phyloP scores from a whole-genome alignment of 2,797 vertebrate species.

The Coreius guichenoti region DNA sequence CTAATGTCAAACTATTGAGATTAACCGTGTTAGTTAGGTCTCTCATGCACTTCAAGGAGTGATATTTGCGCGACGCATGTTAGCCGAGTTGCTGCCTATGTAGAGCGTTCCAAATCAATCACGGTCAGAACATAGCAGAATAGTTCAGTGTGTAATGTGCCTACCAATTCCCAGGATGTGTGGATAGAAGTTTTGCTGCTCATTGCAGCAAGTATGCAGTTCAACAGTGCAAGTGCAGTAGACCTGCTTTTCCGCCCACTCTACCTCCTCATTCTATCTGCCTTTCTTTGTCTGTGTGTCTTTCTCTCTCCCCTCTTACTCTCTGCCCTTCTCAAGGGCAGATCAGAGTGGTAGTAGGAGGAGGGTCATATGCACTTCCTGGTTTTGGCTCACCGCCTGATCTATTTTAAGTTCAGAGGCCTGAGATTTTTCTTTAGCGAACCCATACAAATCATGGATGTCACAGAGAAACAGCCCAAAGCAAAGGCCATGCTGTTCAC shows the following conservation, averaged over 20 bases:
- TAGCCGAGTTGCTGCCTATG: not conserved
- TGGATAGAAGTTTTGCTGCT: slow-evolving; percentile 35
- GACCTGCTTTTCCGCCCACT: slow-evolving; percentile 53
- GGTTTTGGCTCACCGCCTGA: slow-evolving; percentile 71
- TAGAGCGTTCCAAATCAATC: not conserved
- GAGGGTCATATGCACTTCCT: slow-evolving; percentile 70
- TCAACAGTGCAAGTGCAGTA: slow-evolving; percentile 37
- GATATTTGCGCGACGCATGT: not conserved
- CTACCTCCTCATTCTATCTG: slow-evolving; percentile 52
- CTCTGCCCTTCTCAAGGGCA: slow-evolving; percentile 48
- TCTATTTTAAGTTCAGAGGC: slow-evolving; percentile 74
- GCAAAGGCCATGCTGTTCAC: slow-evolving; percentile 65
- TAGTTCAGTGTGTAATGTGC: not conserved
- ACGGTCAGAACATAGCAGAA: not conserved
- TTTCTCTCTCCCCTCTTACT: slow-evolving; percentile 41
- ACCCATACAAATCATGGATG: slow-evolving; percentile 66
- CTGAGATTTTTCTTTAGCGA: slow-evolving; percentile 72
- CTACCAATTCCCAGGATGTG: slow-evolving; percentile 6
- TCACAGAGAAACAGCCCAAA: slow-evolving; percentile 64
- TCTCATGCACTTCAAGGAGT: not conserved
- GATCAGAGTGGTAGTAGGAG: slow-evolving; percentile 55
- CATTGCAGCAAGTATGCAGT: slow-evolving; percentile 27
- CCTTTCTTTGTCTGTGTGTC: slow-evolving; percentile 24
- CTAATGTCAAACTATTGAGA: not conserved
- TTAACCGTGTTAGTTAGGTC: not conserved